Conservation (phyloP, 2,888 invertebrate genomes). For the Leptopterna dolabrata region DNA sequence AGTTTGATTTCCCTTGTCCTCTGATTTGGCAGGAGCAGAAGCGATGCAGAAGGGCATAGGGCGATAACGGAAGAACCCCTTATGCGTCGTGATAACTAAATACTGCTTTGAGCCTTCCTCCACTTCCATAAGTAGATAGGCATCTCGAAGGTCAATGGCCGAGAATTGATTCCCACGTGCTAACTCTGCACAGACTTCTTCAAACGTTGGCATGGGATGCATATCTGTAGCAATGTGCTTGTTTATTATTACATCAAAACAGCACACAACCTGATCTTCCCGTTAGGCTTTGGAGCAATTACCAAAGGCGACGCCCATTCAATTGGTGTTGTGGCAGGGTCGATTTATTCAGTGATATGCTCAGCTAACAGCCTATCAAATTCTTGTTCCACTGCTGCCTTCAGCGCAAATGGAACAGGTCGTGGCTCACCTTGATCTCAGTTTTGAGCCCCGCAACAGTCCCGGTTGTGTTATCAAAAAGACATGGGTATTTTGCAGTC, state of each 20-base stretch:
- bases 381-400: background rate
- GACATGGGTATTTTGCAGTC: background rate
- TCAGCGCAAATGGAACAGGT: constrained; percentile 10
- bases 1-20: background rate
- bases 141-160: background rate
- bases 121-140: constrained; percentile 18
- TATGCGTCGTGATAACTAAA: background rate
- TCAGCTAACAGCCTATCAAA: background rate
- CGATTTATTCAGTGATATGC: background rate
- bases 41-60: background rate
- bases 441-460: background rate
- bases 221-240: background rate
- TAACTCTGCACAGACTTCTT: background rate
- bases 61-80: background rate
- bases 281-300: background rate
- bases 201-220: constrained; percentile 2
- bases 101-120: background rate
- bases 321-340: background rate
- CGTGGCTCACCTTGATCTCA: background rate
- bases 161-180: background rate
- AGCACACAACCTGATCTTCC: background rate
- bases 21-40: background rate
- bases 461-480: background rate
- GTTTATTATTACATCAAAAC: background rate
- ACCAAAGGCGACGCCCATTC: constrained; percentile 21